These are phyloP conservation scores for Tetragonula carbonaria DNA, from an alignment of 2,888 invertebrate species.

Conservation along the genomic window DNA sequence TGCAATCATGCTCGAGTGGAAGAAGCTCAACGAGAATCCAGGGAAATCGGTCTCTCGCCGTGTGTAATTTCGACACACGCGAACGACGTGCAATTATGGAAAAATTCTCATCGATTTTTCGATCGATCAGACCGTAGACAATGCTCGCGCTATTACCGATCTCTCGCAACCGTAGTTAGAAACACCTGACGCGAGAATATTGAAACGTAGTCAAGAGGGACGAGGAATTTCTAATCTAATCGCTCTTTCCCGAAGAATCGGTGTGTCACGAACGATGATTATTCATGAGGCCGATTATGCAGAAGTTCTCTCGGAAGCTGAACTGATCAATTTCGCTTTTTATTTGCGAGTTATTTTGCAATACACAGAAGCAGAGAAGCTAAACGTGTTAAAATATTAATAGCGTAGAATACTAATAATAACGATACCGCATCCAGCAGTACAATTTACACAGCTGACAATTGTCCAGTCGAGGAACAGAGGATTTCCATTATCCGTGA, in stretches of 20 bases:
- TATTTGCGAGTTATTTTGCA: no score
- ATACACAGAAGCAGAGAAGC: no score
- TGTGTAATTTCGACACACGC: neutral
- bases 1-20: neutral
- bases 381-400: no score
- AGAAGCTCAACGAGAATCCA: neutral
- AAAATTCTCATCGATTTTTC: constrained; percentile 19
- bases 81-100: neutral
- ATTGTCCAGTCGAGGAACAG: no score
- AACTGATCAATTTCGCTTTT: neutral
- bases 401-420: no score
- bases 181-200: neutral
- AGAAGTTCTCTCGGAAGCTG: neutral
- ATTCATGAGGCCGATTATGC: neutral
- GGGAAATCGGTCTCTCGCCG: neutral
- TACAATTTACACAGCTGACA: no score
- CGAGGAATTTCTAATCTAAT: constrained; percentile 30
- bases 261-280: constrained; percentile 24
- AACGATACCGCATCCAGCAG: no score
- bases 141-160: constrained; percentile 1
- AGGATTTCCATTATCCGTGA: no score
- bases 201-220: constrained; percentile 5
- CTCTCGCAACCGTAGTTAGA: neutral
- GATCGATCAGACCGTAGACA: constrained; percentile 16
- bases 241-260: constrained; percentile 29